Percentiles rank a stretch among this genome's conserved stretches.
Conservation (phyloP, 2,797 vertebrate species). For the Myripristis murdjan region DNA sequence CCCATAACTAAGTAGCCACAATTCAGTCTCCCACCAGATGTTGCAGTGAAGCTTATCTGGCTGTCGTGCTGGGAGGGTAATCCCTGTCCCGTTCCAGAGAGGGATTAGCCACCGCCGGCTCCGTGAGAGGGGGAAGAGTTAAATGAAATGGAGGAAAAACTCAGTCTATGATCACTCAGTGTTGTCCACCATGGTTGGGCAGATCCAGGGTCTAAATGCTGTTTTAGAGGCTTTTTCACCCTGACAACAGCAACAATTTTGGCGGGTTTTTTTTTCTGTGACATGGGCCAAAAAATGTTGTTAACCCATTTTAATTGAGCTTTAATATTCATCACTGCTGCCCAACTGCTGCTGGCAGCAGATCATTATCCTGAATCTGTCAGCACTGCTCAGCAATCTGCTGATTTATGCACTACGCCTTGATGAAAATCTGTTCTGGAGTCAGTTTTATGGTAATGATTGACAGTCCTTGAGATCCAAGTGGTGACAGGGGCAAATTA, state of each 20-base stretch:
- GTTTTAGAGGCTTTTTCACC: too few relatives aligned
- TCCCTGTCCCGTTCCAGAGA: slow-evolving; percentile 24
- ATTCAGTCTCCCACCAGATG: slow-evolving; percentile 45
- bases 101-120: slow-evolving; percentile 29
- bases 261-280: too few relatives aligned
- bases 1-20: slow-evolving; percentile 33
- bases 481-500: too few relatives aligned
- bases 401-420: too few relatives aligned
- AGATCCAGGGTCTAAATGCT: background rate
- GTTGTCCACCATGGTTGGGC: too few relatives aligned
- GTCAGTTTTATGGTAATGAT: too few relatives aligned
- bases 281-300: too few relatives aligned
- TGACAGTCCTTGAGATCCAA: too few relatives aligned
- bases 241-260: too few relatives aligned
- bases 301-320: too few relatives aligned
- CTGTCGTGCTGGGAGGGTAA: slow-evolving; percentile 46
- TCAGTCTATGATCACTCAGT: too few relatives aligned
- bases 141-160: slow-evolving; percentile 9
- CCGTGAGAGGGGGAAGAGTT: background rate
- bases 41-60: slow-evolving; percentile 18
- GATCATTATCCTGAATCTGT: background rate
- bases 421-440: too few relatives aligned
- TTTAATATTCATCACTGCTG: background rate
- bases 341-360: background rate
- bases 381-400: background rate